Evolutionary conservation across 2,797 vertebrate species (phyloP).

Genomic region (Danio choprae): DNA sequence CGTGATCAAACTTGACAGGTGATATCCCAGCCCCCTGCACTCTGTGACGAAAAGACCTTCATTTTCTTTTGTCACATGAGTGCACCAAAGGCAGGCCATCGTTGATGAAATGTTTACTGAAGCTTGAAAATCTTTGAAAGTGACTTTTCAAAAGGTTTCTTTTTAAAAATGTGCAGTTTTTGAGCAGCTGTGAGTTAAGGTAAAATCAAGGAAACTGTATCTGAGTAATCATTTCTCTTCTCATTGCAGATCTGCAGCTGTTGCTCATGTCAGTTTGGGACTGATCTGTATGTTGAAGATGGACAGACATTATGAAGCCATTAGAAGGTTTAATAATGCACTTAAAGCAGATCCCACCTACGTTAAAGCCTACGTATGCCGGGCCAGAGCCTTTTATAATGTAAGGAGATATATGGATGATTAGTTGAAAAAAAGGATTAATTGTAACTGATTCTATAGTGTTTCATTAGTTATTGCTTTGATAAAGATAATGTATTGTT

Average conservation of each 20-base stretch:
- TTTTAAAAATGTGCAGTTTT: no score
- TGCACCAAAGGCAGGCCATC: slow-evolving; percentile 11
- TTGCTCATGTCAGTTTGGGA: slow-evolving; percentile 80
- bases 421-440: no score
- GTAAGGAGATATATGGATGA: slow-evolving; percentile 64
- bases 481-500: no score
- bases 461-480: no score
- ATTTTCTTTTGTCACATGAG: slow-evolving; percentile 27
- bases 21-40: slow-evolving; percentile 6
- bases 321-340: slow-evolving; percentile 75
- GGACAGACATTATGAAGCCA: slow-evolving; percentile 73
- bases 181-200: background rate
- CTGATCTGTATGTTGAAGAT: slow-evolving; percentile 76
- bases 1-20: slow-evolving; percentile 81
- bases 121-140: slow-evolving; percentile 20
- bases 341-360: slow-evolving; percentile 73
- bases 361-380: slow-evolving; percentile 75
- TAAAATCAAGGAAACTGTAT: background rate
- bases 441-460: no score
- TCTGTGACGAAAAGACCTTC: slow-evolving; percentile 13
- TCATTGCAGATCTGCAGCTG: slow-evolving; percentile 66
- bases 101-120: background rate
- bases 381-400: slow-evolving; percentile 75
- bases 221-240: slow-evolving; percentile 36
- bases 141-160: slow-evolving; percentile 1